phyloP scores from a whole-genome alignment of 2,888 invertebrate genomes.

The Dicyrtoma fusca region DNA sequence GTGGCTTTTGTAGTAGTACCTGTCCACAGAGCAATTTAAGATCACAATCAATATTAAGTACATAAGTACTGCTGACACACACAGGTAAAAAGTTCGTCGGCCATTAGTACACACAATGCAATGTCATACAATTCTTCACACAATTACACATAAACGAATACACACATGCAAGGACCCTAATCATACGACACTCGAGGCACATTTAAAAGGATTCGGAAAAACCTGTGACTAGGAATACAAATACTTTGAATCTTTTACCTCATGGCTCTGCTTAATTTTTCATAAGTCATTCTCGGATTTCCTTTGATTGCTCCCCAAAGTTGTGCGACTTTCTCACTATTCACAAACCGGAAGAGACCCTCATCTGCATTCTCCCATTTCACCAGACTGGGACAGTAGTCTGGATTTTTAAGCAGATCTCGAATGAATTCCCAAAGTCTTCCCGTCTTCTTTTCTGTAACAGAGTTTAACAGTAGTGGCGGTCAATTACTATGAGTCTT shows the following conservation, averaged over 20 bases:
- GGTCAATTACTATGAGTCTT: too few relatives aligned
- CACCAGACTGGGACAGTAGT: slow-evolving; percentile 78
- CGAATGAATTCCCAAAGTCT: slow-evolving; percentile 82
- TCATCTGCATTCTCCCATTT: slow-evolving; percentile 84
- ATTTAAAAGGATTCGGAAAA: background rate
- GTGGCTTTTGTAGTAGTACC: slow-evolving; percentile 79
- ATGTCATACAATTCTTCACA: too few relatives aligned
- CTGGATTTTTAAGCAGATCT: slow-evolving; percentile 74
- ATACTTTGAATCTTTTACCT: slow-evolving; percentile 62
- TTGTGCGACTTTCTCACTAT: slow-evolving; percentile 82
- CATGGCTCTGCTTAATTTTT: slow-evolving; percentile 89
- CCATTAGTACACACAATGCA: too few relatives aligned
- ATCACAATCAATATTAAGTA: too few relatives aligned
- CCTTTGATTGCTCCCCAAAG: slow-evolving; percentile 85
- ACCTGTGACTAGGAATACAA: too few relatives aligned
- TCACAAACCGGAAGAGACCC: slow-evolving; percentile 85
- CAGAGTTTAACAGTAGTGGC: too few relatives aligned
- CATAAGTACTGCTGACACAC: too few relatives aligned
- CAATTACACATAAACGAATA: slow-evolving; percentile 38
- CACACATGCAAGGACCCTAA: too few relatives aligned
- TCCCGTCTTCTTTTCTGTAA: slow-evolving; percentile 60
- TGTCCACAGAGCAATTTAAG: too few relatives aligned
- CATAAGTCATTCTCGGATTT: slow-evolving; percentile 88
- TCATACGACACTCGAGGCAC: too few relatives aligned
- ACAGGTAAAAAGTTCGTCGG: too few relatives aligned